Evolutionary conservation across 1,140 invertebrate genomes (phyloP), one percentile per base, ranked within the genome.

Genomic region (Tribolium castaneum): DNA sequence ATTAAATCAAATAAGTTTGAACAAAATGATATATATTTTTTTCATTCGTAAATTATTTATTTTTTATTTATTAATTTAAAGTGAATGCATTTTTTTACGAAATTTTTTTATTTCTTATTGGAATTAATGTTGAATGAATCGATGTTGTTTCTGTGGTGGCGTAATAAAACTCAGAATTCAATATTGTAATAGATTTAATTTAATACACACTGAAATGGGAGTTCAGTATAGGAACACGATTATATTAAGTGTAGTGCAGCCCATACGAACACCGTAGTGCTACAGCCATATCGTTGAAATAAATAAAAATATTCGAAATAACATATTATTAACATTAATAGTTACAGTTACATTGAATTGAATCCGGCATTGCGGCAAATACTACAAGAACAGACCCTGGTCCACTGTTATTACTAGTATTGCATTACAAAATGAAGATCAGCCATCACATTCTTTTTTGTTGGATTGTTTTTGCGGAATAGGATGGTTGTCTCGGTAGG

Each of bases 131-230:
- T 19, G 16, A 19, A 19, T 19, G 1, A 19, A 19, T 19, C 16
- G 16, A 2, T 19, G 25, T 30, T 30, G 14, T 52, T 52, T 16
- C 1, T 52, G 51, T 52, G 54, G 22, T 19, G 3, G 10, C 25
- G 30, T 12, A 66, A 66, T 66, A 35, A 66, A 66, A 66, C 25
- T 12, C 59, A 12, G 35, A 35, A 35, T 59, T 66, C 59, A 66
- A 66, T 66, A 77, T 59, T 81, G 83, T 84, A 85, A 84, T 85
- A 83, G 82, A 84, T 84, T 85, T 84, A 82, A 84, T 84, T 83
- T 83, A 82, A 84, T 84, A 85, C 83, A 85, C 84, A 85, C 83
- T 85, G 83, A 84, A 83, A 84, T 81, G 81, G 81, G 83, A 84
- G 82, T 83, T 85, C 80, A 81, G 83, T 80, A 84, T 85, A 84